A percentile compares a stretch with the other conserved stretches of the same genome.
These are phyloP conservation scores for Dynastes hyllus DNA, from an alignment of 2,888 invertebrate species.

Conservation along the genomic window DNA sequence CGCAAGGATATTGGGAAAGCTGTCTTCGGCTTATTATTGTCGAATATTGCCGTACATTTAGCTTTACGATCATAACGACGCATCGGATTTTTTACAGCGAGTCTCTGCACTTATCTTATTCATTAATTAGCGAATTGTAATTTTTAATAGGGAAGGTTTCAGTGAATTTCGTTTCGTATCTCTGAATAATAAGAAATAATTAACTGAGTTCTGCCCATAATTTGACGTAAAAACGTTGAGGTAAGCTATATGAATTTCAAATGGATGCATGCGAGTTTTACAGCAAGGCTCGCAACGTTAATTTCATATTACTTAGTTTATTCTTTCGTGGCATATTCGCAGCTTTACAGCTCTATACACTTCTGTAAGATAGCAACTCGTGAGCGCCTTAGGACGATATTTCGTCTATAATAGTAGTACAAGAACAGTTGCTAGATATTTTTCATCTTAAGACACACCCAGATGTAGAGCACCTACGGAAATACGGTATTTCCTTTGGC, in stretches of 20 bases:
- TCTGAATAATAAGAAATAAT: background rate
- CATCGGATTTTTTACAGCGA: background rate
- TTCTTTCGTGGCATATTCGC: background rate
- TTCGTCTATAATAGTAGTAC: background rate
- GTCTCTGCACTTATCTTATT: background rate
- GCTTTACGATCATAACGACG: background rate
- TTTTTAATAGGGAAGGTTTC: background rate
- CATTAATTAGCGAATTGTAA: background rate
- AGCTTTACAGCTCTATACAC: background rate
- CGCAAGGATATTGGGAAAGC: background rate
- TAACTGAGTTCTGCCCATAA: background rate
- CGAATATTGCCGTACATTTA: slow-evolving; percentile 2
- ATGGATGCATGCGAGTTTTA: background rate
- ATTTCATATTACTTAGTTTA: background rate
- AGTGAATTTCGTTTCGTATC: background rate
- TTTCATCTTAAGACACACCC: too few species aligned
- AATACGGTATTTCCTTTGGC: too few species aligned
- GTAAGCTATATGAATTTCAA: background rate
- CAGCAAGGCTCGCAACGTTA: background rate
- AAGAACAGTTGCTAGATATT: too few species aligned
- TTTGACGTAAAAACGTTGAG: background rate
- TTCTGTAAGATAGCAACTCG: background rate
- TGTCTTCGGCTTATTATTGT: background rate
- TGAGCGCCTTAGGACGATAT: background rate
- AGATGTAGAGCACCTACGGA: too few species aligned